A percentile compares a stretch with the other conserved stretches of the same genome.
Evolutionary conservation across 2,113 vertebrate genomes (phyloP).

Genomic region (Vombatus ursinus): DNA sequence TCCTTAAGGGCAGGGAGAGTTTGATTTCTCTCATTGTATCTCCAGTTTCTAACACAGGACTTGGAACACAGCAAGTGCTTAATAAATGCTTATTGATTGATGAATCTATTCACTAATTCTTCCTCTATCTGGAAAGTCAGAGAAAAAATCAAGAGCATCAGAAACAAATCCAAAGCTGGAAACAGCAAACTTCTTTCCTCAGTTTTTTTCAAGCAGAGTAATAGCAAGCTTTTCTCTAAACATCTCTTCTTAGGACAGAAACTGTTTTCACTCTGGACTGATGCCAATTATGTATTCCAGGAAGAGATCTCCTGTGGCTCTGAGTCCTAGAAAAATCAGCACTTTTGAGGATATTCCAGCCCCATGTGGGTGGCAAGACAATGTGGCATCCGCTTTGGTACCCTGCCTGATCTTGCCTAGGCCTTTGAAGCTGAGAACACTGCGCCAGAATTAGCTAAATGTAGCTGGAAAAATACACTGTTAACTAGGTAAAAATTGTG

Average conservation of each 20-base stretch:
- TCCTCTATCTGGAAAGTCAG: not conserved
- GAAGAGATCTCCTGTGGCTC: not conserved
- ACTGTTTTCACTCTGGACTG: conserved; percentile 13
- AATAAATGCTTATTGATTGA: not conserved
- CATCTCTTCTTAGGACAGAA: not conserved
- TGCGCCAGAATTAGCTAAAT: not conserved
- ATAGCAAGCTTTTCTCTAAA: not conserved
- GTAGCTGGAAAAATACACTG: not conserved
- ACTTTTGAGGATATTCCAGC: not conserved
- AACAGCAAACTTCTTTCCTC: not conserved
- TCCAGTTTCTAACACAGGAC: not conserved
- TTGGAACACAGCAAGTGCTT: not conserved
- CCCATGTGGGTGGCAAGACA: not conserved
- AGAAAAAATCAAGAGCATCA: not conserved
- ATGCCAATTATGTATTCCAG: conserved; percentile 5
- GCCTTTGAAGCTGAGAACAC: not conserved
- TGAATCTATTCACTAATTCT: not conserved
- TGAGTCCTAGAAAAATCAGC: conserved; percentile 2
- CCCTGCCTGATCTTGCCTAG: accelerated
- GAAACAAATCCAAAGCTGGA: not conserved
- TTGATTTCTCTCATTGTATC: not conserved
- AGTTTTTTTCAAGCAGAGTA: not conserved
- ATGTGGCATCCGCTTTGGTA: accelerated
- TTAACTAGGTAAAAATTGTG: not conserved
- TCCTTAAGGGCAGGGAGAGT: not conserved